Percentiles rank a stretch among this genome's conserved stretches.
Conservation (phyloP, 1,140 invertebrate species). For the Dendroctonus valens region DNA sequence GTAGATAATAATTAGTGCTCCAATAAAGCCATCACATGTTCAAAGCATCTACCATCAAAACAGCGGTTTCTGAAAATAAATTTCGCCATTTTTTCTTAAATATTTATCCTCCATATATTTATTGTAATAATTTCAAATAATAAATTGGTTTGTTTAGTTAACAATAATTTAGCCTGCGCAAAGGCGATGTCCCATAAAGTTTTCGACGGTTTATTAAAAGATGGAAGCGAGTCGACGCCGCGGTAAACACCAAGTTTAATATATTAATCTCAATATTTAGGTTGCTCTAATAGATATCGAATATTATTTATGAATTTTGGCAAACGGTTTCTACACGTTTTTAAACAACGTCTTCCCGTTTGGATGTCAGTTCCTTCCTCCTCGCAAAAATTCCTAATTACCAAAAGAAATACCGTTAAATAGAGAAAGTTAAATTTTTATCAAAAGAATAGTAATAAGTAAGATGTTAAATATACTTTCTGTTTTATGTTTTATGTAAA, state of each 20-base stretch:
- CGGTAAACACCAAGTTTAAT: constrained; percentile 18
- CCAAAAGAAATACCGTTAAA: no score
- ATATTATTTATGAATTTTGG: constrained; percentile 16
- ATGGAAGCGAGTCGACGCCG: constrained; percentile 9
- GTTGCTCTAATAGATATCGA: constrained; percentile 13
- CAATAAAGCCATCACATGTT: no score
- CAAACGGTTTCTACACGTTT: neutral
- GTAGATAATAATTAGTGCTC: no score
- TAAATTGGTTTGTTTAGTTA: constrained; percentile 25
- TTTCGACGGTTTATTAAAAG: constrained; percentile 19
- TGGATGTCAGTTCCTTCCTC: no score
- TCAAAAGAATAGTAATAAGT: no score
- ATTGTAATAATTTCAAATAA: constrained; percentile 26
- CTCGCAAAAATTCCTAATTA: no score
- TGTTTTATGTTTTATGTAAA: no score
- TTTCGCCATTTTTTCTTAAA: constrained; percentile 7
- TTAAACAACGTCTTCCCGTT: no score
- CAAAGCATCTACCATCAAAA: no score
- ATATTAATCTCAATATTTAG: constrained; percentile 25
- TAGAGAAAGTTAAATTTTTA: no score
- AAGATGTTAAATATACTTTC: no score
- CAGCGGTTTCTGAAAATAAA: no score
- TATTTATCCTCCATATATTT: constrained; percentile 19
- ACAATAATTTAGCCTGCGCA: constrained; percentile 17
- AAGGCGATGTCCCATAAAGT: constrained; percentile 24